Percentiles rank a stretch among this genome's conserved stretches.
Conservation (phyloP, 1,140 invertebrate genomes). For the Aphis craccivora region DNA sequence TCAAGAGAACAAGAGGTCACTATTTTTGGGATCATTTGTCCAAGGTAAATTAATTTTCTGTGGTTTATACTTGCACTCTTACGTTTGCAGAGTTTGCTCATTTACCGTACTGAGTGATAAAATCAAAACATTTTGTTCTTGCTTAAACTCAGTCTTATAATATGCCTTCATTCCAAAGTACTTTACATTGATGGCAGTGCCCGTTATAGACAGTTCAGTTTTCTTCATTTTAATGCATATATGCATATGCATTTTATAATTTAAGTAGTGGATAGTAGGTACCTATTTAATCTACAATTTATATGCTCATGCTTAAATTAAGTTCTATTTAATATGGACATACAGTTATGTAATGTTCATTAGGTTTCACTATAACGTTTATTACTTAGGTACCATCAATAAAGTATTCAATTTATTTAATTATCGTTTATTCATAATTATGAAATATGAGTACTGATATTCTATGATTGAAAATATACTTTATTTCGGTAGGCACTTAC, state of each 20-base stretch:
- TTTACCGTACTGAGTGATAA: background rate
- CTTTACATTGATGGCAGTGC: background rate
- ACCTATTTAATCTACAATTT: background rate
- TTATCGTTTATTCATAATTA: background rate
- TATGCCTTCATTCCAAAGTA: background rate
- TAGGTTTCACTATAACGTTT: background rate
- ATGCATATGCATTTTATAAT: background rate
- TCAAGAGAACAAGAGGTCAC: constrained; percentile 46
- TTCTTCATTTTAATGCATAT: background rate
- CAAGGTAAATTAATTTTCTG: background rate
- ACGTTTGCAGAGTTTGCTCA: background rate
- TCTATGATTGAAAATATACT: background rate
- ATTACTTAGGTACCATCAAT: background rate
- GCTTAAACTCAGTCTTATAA: background rate
- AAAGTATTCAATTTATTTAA: background rate
- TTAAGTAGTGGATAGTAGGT: background rate
- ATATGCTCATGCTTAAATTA: background rate
- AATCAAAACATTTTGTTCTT: background rate
- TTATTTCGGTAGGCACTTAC: background rate
- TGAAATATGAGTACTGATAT: background rate
- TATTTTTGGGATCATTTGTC: constrained; percentile 48
- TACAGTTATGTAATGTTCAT: background rate
- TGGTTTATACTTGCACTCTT: background rate
- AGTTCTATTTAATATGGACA: background rate
- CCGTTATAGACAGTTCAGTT: background rate